Base-by-base conservation (phyloP, 2,888 invertebrate genomes). In the Helicoverpa assulta region DNA sequence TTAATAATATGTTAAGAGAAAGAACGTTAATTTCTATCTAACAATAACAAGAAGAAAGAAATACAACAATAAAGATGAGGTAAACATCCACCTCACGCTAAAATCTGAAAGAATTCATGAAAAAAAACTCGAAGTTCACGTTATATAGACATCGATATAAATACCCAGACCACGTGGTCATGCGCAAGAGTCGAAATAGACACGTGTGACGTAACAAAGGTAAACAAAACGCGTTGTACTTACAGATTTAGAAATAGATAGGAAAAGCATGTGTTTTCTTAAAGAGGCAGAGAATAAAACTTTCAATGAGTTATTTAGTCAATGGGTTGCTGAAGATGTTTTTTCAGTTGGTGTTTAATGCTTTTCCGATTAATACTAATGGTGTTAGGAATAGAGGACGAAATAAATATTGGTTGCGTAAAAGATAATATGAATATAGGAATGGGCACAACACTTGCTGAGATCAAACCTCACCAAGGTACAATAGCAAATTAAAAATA, bases 151-250 rank as follows among this genome's bases (percentile, higher is more conserved):
- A 83, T 62, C 80, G 80, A 76, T 68, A 72, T 73, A 80, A 82
- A 83, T 83, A 83, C 57, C 29, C 21, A 16, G 16, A 58, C 63
- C 83, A 78, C 78, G 76, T 83, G 83, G 77, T 82, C 63, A 76
- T 55, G 73, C 65, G 54, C 59, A 70, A 76, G 65, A 68, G 61
- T 70, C 37, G 56, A 80, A 83, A 83, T 82, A 83, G 82, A 81
- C 54, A 61, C 18, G 54, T 59, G 56, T 80, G 76, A 70, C 82
- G 69, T 54, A 80, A 78, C 71, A 60, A 57, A 76, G 60, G 78
- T 83, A 83, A 83, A 83, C 83, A 83, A 74, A 74, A 67, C 56
- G 57, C 18, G 81, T 65, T 67, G 52, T 78, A 54, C 61, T 69
- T 71, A 12, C 68, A 59, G n/a, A 43, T 60, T 74, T 52, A 47